Conservation (phyloP, 2,113 vertebrate genomes). For the Eubucco bourcierii region DNA sequence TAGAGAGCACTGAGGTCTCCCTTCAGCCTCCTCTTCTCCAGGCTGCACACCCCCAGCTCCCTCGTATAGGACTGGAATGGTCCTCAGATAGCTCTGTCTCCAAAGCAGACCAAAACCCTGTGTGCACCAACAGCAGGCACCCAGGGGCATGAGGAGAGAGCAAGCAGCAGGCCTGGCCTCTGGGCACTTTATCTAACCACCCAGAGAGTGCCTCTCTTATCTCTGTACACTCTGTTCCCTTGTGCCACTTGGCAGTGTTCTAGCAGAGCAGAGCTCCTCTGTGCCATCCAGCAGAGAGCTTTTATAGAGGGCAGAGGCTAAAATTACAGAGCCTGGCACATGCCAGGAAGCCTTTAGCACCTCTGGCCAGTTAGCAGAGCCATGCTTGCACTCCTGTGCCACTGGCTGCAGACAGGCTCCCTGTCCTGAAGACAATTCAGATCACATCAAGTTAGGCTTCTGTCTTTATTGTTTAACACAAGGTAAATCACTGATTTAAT, state of each 20-base stretch:
- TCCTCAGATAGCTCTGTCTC: not conserved
- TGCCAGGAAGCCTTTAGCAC: not conserved
- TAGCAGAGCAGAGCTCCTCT: not conserved
- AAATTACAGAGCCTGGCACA: conserved; percentile 16
- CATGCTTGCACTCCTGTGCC: conserved; percentile 32
- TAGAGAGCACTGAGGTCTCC: no score
- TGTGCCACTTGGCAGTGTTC: conserved; percentile 24
- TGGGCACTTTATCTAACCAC: conserved; percentile 1
- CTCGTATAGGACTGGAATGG: not conserved
- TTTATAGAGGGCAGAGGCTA: conserved; percentile 26
- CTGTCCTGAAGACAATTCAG: not conserved
- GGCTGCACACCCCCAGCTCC: no score
- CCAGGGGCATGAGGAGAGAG: not conserved
- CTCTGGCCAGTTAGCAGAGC: conserved; percentile 2
- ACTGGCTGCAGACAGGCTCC: not conserved
- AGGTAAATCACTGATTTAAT: no score
- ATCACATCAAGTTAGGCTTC: not conserved
- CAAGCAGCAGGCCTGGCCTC: not conserved
- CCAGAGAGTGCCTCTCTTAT: not conserved
- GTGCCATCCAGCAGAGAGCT: not conserved
- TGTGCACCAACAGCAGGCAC: not conserved
- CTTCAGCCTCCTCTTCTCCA: no score
- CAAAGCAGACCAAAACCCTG: not conserved
- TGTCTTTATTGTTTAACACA: not conserved
- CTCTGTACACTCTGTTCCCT: conserved; percentile 14